Evolutionary conservation across 2,113 vertebrate genomes (phyloP).

Genomic region (Eurystomus gularis): DNA sequence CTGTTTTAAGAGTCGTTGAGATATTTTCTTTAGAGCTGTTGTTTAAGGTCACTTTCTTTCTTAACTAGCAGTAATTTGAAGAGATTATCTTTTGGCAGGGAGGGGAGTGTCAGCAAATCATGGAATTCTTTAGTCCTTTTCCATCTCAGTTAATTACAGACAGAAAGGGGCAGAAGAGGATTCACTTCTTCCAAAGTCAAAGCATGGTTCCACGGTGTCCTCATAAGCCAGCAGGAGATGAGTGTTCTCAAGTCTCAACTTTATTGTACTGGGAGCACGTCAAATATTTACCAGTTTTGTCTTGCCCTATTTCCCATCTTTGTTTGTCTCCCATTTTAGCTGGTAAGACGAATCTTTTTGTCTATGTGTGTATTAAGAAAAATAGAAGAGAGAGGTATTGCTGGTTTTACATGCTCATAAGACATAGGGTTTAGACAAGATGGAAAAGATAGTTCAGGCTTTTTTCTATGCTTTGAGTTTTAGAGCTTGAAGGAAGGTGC

Average conservation of each 20-base stretch:
- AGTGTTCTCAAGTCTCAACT: neutral
- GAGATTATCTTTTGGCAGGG: neutral
- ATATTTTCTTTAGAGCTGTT: neutral
- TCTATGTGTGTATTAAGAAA: neutral
- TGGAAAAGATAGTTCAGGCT: neutral
- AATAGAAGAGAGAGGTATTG: neutral
- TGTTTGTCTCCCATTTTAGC: neutral
- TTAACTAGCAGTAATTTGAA: neutral
- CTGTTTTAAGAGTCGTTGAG: no score
- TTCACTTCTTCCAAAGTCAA: neutral
- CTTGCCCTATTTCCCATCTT: neutral
- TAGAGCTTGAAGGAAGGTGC: neutral
- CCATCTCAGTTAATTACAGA: neutral
- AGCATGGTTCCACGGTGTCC: neutral
- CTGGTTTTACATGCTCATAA: neutral
- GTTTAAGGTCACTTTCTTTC: neutral
- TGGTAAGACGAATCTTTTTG: neutral
- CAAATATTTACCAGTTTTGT: neutral
- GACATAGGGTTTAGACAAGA: neutral
- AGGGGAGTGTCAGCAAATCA: neutral
- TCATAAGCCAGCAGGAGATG: neutral
- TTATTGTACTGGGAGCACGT: neutral
- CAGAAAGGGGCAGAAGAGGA: neutral
- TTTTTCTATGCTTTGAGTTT: neutral
- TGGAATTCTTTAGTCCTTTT: neutral